These are phyloP conservation scores for Pararge aegeria DNA, from an alignment of 1,140 invertebrate species.

Conservation along the genomic window DNA sequence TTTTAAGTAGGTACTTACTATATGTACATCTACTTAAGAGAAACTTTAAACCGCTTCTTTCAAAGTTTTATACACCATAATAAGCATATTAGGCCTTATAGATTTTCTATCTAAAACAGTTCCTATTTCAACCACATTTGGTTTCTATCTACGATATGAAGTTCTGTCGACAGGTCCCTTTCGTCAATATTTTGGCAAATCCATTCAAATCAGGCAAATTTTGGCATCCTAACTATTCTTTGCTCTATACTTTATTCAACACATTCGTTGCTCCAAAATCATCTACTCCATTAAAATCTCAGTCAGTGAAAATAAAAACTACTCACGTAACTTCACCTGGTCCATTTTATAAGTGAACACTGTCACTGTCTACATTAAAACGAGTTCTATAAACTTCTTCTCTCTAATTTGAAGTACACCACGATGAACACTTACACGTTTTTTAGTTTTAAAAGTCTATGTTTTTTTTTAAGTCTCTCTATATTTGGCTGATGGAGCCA, in stretches of 20 bases:
- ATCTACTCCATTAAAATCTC: constrained; percentile 2
- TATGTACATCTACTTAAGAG: constrained; percentile 46
- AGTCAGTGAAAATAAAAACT: background rate
- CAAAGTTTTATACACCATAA: constrained; percentile 36
- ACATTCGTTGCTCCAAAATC: constrained; percentile 16
- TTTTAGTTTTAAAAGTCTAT: constrained; percentile 25
- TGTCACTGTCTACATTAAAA: constrained; percentile 31
- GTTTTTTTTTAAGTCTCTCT: constrained; percentile 27
- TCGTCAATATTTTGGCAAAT: constrained; percentile 61
- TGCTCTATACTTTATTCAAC: constrained; percentile 3
- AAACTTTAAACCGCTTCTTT: constrained; percentile 53
- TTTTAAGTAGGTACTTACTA: constrained; percentile 7
- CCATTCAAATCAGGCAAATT: constrained; percentile 41
- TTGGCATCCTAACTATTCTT: constrained; percentile 46
- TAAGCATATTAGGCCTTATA: constrained; percentile 41
- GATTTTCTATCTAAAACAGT: constrained; percentile 37
- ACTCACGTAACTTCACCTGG: background rate
- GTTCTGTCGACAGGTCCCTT: constrained; percentile 63
- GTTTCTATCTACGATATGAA: constrained; percentile 71
- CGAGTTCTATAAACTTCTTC: constrained; percentile 18
- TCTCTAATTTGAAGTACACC: constrained; percentile 16
- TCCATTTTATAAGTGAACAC: constrained; percentile 28
- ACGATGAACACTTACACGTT: constrained; percentile 33
- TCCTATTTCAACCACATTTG: constrained; percentile 33
- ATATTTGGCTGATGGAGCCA: constrained; percentile 72